Evolutionary conservation across 2,888 invertebrate species (phyloP).

Genomic region (Plebejus argus): DNA sequence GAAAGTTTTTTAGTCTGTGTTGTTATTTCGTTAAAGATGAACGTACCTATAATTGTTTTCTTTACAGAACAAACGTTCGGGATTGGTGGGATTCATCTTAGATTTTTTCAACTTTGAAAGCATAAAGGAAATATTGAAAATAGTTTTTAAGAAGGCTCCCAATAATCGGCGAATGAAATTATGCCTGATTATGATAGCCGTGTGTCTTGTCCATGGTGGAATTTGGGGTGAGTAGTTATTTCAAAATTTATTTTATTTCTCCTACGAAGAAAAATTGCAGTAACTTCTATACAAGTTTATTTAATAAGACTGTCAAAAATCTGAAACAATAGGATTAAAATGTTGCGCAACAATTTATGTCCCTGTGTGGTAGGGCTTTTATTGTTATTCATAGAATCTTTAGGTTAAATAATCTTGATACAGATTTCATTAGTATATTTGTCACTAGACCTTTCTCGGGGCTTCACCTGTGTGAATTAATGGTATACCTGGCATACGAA

Average conservation of each 20-base stretch:
- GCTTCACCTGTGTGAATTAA: background rate
- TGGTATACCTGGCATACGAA: no score
- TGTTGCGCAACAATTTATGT: background rate
- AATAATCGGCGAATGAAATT: slow-evolving; percentile 12
- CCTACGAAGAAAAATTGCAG: no score
- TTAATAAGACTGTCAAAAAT: no score
- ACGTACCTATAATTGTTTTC: background rate
- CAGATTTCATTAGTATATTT: background rate
- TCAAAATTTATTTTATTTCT: no score
- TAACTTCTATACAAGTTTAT: no score
- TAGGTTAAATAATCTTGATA: background rate
- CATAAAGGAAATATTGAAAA: slow-evolving; percentile 14
- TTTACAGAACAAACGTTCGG: background rate
- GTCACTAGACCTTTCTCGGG: background rate
- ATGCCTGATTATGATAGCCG: slow-evolving; percentile 2
- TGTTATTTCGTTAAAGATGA: background rate
- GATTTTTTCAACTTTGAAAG: slow-evolving; percentile 18
- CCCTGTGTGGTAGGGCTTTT: background rate
- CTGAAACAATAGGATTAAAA: background rate
- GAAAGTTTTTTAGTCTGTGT: background rate
- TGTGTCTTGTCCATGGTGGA: slow-evolving; percentile 1
- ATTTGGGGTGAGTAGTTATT: slow-evolving; percentile 23
- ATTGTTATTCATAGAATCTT: background rate
- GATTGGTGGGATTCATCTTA: background rate
- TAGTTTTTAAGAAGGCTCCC: slow-evolving; percentile 10